A percentile compares a stretch with the other conserved stretches of the same genome.
Conservation (phyloP, 2,888 invertebrate species). For the Proisotoma minuta region DNA sequence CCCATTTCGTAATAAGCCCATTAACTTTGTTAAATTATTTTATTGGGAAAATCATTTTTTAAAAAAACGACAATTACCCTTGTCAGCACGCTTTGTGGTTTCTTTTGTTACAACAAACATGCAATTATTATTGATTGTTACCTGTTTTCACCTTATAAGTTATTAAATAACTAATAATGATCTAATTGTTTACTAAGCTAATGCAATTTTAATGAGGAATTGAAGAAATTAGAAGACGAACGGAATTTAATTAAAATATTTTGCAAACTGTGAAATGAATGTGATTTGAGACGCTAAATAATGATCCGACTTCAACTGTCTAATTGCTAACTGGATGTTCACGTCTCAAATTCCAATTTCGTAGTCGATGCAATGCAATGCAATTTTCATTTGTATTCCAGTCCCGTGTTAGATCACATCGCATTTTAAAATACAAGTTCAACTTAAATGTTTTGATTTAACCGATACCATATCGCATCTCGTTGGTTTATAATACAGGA, state of each 20-base stretch:
- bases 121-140: neutral
- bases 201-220: neutral
- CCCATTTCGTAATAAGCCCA: neutral
- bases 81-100: too few relatives aligned
- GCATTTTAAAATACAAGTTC: neutral
- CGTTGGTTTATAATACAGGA: too few relatives aligned
- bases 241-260: too few relatives aligned
- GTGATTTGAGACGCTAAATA: too few relatives aligned
- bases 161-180: neutral
- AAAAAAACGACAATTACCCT: too few relatives aligned
- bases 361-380: neutral
- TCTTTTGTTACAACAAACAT: neutral
- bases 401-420: neutral
- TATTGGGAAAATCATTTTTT: too few relatives aligned
- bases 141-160: neutral
- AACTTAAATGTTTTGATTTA: neutral
- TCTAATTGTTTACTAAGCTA: neutral
- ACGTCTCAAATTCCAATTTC: neutral
- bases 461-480: neutral
- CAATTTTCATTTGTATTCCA: neutral
- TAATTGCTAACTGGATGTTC: too few relatives aligned
- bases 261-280: too few relatives aligned
- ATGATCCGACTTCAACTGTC: too few relatives aligned
- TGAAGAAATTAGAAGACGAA: too few relatives aligned
- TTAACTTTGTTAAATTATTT: neutral